Percentiles rank a stretch among this genome's conserved stretches.
Conservation (phyloP, 2,888 invertebrate species). For the Villa cingulata region DNA sequence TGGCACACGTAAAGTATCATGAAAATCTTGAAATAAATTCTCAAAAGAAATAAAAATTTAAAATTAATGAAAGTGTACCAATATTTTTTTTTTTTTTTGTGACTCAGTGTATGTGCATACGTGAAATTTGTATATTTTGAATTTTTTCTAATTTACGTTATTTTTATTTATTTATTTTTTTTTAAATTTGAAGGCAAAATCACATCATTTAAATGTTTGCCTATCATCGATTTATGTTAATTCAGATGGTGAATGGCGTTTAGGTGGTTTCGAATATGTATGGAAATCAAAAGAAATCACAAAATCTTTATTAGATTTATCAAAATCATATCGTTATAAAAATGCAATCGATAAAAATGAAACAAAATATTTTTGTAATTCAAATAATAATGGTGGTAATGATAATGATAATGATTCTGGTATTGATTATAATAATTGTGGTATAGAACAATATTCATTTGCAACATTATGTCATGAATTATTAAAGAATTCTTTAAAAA, state of each 20-base stretch:
- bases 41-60: no score
- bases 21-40: no score
- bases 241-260: conserved; percentile 73
- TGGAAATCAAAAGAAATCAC: conserved; percentile 55
- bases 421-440: conserved; percentile 36
- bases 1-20: no score
- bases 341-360: conserved; percentile 59
- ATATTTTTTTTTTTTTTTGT: no score
- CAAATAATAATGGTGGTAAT: conserved; percentile 26
- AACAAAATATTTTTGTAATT: conserved; percentile 28
- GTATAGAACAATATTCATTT: conserved; percentile 66
- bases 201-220: conserved; percentile 75
- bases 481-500: conserved; percentile 37
- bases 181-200: conserved; percentile 41
- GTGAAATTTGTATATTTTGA: no score
- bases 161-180: neutral
- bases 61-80: no score
- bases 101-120: no score
- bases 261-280: conserved; percentile 73
- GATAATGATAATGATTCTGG: no score
- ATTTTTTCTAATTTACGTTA: no score
- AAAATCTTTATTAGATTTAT: conserved; percentile 50
- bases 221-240: conserved; percentile 67
- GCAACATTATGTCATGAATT: conserved; percentile 62
- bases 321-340: conserved; percentile 54